Percentiles rank a stretch among this genome's conserved stretches.
These are phyloP conservation scores for Cryptophagus acutangulus DNA, from an alignment of 2,888 invertebrate genomes.

Conservation along the genomic window DNA sequence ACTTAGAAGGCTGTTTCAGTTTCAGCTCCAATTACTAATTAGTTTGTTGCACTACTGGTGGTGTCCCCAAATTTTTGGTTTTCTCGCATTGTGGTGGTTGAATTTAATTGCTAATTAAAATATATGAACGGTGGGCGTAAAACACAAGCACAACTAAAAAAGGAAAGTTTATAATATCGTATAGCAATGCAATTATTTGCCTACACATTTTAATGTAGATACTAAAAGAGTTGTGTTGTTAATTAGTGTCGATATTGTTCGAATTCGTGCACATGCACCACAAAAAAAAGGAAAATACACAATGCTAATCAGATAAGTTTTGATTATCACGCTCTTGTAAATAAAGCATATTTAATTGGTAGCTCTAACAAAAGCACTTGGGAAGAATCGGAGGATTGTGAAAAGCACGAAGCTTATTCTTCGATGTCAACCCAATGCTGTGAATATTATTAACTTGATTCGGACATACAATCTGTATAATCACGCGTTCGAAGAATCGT, in stretches of 20 bases:
- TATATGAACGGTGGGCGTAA: conserved; percentile 11
- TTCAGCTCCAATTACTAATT: too few relatives aligned
- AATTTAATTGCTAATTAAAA: conserved; percentile 12
- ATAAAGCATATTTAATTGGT: conserved; percentile 6
- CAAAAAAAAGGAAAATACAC: too few relatives aligned
- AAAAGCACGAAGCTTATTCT: conserved; percentile 5
- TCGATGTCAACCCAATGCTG: conserved; percentile 5
- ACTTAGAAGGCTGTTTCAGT: conserved; percentile 15
- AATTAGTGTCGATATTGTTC: too few relatives aligned
- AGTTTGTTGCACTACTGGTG: too few relatives aligned
- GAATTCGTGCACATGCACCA: too few relatives aligned
- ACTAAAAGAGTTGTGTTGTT: too few relatives aligned
- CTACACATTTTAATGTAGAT: conserved; percentile 8
- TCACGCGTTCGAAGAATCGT: conserved; percentile 38
- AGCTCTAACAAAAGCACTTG: background rate
- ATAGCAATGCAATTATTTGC: conserved; percentile 13
- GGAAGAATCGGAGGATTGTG: background rate
- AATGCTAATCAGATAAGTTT: too few relatives aligned
- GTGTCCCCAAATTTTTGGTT: too few relatives aligned
- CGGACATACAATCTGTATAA: conserved; percentile 31
- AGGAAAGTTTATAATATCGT: conserved; percentile 10
- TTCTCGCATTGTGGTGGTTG: too few relatives aligned
- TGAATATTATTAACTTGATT: conserved; percentile 6
- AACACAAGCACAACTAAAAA: conserved; percentile 5
- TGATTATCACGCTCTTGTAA: background rate